A percentile compares a stretch with the other conserved stretches of the same genome.
phyloP scores from a whole-genome alignment of 64 coral and sea anemone species.

The Stichodactyla helianthus region DNA sequence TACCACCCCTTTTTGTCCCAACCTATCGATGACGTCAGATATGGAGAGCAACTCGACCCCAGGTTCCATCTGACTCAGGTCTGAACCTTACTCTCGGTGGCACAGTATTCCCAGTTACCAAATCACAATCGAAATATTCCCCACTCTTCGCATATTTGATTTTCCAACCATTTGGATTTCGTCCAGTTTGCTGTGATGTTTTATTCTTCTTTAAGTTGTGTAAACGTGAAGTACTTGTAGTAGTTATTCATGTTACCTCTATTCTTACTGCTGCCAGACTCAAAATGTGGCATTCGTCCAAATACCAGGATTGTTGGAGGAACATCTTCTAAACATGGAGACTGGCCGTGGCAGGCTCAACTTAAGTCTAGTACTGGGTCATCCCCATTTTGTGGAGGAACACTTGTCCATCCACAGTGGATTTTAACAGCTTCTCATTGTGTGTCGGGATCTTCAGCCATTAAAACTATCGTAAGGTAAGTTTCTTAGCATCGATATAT shows the following conservation, averaged over 20 bases:
- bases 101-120: too few species aligned
- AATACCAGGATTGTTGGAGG: constrained; percentile 45
- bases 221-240: too few species aligned
- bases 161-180: too few species aligned
- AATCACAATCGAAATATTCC: too few species aligned
- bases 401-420: constrained; percentile 35
- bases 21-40: too few species aligned
- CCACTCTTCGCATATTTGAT: too few species aligned
- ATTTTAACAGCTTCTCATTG: constrained; percentile 61
- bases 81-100: too few species aligned
- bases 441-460: background rate
- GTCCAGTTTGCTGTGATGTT: background rate
- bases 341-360: constrained; percentile 67
- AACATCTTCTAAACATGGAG: constrained; percentile 17
- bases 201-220: too few species aligned
- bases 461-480: background rate
- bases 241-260: background rate
- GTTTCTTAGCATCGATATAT: too few species aligned
- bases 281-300: constrained; percentile 30
- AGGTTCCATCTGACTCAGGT: too few species aligned
- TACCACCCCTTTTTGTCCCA: too few species aligned
- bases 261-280: background rate
- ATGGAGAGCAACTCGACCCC: too few species aligned
- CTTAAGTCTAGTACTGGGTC: background rate
- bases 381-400: constrained; percentile 34